Conservation (phyloP, 2,113 vertebrate genomes). For the Vulpes lagopus region DNA sequence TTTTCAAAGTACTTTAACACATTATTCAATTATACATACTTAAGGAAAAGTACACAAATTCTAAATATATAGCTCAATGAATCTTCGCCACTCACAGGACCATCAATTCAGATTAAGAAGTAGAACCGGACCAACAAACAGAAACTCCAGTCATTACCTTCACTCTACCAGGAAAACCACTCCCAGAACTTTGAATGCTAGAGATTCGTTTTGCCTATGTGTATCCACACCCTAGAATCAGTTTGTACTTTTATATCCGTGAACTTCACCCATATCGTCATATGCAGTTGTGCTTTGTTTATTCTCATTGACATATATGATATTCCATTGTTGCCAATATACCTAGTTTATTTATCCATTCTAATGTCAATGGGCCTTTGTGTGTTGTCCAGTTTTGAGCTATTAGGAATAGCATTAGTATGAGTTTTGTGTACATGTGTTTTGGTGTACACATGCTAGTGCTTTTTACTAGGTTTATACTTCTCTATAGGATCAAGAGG, state of each 20-base stretch:
- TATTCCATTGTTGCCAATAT: background rate
- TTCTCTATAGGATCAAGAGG: background rate
- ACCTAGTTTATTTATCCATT: background rate
- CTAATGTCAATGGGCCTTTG: background rate
- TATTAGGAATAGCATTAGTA: background rate
- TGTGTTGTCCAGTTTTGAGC: background rate
- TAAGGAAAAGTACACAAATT: background rate
- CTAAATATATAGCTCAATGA: background rate
- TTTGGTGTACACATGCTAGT: background rate
- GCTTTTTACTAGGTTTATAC: background rate
- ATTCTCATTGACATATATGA: background rate
- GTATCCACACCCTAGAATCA: background rate
- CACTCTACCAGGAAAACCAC: background rate
- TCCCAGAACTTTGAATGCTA: background rate
- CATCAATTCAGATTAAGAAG: background rate
- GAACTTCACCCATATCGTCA: background rate
- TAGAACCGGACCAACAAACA: background rate
- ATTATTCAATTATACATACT: background rate
- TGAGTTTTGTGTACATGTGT: background rate
- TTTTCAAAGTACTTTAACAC: background rate
- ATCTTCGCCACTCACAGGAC: background rate
- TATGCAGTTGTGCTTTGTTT: background rate
- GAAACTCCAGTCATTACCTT: background rate
- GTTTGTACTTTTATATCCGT: fast-evolving
- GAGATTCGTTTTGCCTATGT: background rate